phyloP scores from a whole-genome alignment of 2,888 invertebrate genomes.

The Lacanobia oleracea region DNA sequence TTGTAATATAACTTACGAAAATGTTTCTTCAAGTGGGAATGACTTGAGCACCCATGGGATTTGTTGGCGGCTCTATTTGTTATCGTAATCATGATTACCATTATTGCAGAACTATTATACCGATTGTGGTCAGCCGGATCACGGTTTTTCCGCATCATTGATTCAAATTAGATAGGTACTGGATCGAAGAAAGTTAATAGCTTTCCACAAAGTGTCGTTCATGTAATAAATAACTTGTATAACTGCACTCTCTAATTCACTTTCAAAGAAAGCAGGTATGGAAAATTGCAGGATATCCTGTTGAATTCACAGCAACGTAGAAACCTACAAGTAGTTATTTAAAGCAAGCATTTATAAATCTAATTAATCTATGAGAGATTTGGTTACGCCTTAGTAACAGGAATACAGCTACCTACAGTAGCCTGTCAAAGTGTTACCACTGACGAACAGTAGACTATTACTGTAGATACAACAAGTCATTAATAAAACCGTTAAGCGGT shows the following conservation, averaged over 20 bases:
- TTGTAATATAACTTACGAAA: too few relatives aligned
- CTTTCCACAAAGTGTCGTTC: slow-evolving; percentile 13
- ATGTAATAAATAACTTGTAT: slow-evolving; percentile 18
- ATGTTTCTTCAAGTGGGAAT: too few relatives aligned
- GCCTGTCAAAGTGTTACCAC: background rate
- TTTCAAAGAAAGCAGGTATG: slow-evolving; percentile 26
- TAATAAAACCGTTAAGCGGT: background rate
- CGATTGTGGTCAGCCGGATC: too few relatives aligned
- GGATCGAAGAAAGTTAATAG: background rate
- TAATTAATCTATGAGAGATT: too few relatives aligned
- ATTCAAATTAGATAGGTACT: background rate
- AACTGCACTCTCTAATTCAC: slow-evolving; percentile 32
- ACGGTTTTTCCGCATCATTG: background rate
- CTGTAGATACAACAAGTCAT: background rate
- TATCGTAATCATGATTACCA: too few relatives aligned
- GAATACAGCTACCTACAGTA: too few relatives aligned
- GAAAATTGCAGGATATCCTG: slow-evolving; percentile 31
- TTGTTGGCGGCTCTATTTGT: too few relatives aligned
- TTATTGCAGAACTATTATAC: background rate
- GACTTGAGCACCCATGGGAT: too few relatives aligned
- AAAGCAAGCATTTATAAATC: background rate
- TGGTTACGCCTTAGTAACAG: too few relatives aligned
- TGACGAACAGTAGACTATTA: fast-evolving
- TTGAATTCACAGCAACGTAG: background rate
- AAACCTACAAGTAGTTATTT: background rate